Evolutionary conservation across 1,140 invertebrate species (phyloP).

Genomic region (Drosophila elegans): DNA sequence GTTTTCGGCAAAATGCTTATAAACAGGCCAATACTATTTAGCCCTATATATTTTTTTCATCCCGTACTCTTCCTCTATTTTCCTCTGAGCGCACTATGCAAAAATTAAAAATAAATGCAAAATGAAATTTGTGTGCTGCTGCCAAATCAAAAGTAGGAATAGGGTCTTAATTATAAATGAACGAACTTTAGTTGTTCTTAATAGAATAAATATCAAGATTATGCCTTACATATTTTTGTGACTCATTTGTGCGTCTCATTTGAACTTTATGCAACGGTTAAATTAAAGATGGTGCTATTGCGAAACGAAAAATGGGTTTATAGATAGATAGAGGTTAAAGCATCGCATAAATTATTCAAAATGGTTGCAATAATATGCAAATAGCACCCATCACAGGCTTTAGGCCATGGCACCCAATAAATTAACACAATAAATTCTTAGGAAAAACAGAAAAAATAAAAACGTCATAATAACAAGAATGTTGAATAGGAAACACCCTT

Average conservation of each 20-base stretch:
- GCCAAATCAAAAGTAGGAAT: constrained; percentile 15
- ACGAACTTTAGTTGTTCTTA: constrained; percentile 10
- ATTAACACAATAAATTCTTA: constrained; percentile 74
- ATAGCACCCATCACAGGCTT: constrained; percentile 45
- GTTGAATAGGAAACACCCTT: neutral
- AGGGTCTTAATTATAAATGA: neutral
- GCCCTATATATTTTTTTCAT: neutral
- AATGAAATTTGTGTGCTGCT: constrained; percentile 6
- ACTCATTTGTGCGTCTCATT: too few species aligned
- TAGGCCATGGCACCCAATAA: constrained; percentile 60
- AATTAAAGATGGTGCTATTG: constrained; percentile 1
- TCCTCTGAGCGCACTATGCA: constrained; percentile 9
- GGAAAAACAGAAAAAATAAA: constrained; percentile 33
- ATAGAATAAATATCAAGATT: neutral
- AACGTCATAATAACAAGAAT: neutral
- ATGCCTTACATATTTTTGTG: neutral
- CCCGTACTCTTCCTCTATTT: too few species aligned
- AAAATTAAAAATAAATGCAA: constrained; percentile 32
- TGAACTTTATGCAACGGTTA: constrained; percentile 7
- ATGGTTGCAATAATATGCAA: constrained; percentile 75
- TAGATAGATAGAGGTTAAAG: neutral
- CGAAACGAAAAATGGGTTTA: neutral
- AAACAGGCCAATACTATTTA: constrained; percentile 32
- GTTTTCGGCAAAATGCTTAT: constrained; percentile 33
- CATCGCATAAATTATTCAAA: constrained; percentile 53